phyloP scores from a whole-genome alignment of 2,797 vertebrate species.

The Spea hammondii region DNA sequence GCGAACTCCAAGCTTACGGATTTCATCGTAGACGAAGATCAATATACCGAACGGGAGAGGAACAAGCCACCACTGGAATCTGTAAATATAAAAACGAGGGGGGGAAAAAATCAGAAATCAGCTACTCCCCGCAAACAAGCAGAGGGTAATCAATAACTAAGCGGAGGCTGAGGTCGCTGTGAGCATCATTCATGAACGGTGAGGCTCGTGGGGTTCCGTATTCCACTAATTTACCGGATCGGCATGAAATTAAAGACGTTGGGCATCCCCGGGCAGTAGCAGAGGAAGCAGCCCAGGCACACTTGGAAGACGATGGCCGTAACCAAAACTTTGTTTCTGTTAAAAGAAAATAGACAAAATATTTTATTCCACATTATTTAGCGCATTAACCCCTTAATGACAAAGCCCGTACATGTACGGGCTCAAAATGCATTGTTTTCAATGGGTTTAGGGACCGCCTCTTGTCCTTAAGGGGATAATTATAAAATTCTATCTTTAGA shows the following conservation, averaged over 20 bases:
- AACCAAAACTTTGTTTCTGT: slow-evolving; percentile 79
- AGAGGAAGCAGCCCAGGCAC: slow-evolving; percentile 82
- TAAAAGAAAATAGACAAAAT: background rate
- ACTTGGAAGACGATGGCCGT: slow-evolving; percentile 83
- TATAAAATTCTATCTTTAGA: too few species aligned
- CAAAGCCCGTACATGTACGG: too few species aligned
- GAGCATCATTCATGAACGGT: too few species aligned
- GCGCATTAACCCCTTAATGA: too few species aligned
- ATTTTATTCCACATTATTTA: background rate
- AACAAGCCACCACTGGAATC: slow-evolving; percentile 86
- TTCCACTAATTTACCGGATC: slow-evolving; percentile 71
- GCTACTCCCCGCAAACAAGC: background rate
- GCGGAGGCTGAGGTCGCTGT: too few species aligned
- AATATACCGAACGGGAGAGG: slow-evolving; percentile 81
- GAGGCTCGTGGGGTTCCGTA: too few species aligned
- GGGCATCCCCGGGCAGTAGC: slow-evolving; percentile 87
- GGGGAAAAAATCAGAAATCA: background rate
- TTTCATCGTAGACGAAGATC: slow-evolving; percentile 84
- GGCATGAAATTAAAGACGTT: slow-evolving; percentile 93
- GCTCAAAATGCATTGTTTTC: too few species aligned
- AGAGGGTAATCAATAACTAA: too few species aligned
- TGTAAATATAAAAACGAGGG: slow-evolving; percentile 49
- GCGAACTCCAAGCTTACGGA: slow-evolving; percentile 82
- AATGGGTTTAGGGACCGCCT: too few species aligned
- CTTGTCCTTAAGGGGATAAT: too few species aligned